Conservation (phyloP, 2,113 vertebrate species). For the Peromyscus polionotus region DNA sequence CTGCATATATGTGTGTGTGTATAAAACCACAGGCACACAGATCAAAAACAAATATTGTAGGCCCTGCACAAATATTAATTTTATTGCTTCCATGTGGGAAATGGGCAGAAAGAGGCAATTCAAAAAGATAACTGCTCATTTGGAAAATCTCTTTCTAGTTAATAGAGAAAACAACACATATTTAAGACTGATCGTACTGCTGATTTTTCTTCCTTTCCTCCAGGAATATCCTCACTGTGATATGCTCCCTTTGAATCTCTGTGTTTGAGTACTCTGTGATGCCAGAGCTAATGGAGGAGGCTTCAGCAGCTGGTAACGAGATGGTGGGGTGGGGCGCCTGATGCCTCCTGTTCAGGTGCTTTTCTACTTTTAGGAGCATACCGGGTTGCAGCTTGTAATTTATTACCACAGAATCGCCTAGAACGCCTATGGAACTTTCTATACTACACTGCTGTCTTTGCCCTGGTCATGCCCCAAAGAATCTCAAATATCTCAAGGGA, state of each 20-base stretch:
- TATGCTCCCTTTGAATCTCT: not conserved
- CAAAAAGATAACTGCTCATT: constrained; percentile 38
- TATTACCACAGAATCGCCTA: constrained; percentile 33
- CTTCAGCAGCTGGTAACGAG: constrained; percentile 47
- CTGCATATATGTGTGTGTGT: not conserved
- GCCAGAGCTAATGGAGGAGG: constrained; percentile 37
- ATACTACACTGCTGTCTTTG: constrained; percentile 12
- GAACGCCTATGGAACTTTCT: constrained; percentile 19
- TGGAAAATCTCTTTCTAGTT: constrained; percentile 61
- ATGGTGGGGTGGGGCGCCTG: not conserved
- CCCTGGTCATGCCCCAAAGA: constrained; percentile 7
- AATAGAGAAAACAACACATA: constrained; percentile 44
- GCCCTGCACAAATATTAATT: constrained; percentile 40
- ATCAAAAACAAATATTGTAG: constrained; percentile 21
- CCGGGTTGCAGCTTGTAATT: constrained; percentile 17
- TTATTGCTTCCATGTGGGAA: constrained; percentile 27
- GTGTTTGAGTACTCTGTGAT: constrained; percentile 13
- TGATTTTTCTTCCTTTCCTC: constrained; percentile 55
- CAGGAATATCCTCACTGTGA: not conserved
- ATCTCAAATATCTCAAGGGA: constrained; percentile 40
- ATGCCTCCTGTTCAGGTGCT: not conserved
- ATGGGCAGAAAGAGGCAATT: constrained; percentile 54
- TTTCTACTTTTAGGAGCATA: constrained; percentile 61
- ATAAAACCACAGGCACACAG: constrained; percentile 48
- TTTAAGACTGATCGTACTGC: not conserved